Evolutionary conservation across 1,140 invertebrate genomes (phyloP).

Genomic region (Potamilus streckersoni): DNA sequence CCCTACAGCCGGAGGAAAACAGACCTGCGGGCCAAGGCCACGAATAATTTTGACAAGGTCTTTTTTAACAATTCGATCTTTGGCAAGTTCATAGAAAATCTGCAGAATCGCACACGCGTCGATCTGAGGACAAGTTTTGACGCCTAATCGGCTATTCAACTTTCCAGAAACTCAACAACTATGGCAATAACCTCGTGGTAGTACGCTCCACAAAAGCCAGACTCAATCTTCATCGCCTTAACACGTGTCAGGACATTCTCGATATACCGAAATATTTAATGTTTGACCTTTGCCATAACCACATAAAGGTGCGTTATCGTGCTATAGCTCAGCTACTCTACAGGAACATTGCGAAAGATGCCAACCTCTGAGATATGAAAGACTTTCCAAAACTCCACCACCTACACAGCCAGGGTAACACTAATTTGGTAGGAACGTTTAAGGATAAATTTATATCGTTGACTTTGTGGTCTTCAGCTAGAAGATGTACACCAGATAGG

Average conservation of each 20-base stretch:
- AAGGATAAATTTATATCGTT: slow-evolving; percentile 28
- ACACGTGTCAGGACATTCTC: slow-evolving; percentile 39
- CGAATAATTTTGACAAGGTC: background rate
- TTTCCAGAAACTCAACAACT: slow-evolving; percentile 57
- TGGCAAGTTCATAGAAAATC: no score
- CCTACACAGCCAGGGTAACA: slow-evolving; percentile 8
- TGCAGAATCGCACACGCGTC: no score
- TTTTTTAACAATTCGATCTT: no score
- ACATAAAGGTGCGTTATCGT: slow-evolving; percentile 50
- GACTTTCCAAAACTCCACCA: slow-evolving; percentile 18
- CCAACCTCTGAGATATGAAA: slow-evolving; percentile 33
- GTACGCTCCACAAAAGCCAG: slow-evolving; percentile 38
- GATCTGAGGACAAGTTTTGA: background rate
- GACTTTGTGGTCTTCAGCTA: slow-evolving; percentile 40
- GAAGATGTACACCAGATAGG: slow-evolving; percentile 21
- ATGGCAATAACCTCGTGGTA: slow-evolving; percentile 48
- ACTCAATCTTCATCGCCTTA: slow-evolving; percentile 42
- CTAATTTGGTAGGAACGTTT: slow-evolving; percentile 28
- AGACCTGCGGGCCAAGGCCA: background rate
- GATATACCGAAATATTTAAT: slow-evolving; percentile 48
- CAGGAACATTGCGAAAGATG: slow-evolving; percentile 18
- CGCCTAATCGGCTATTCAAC: slow-evolving; percentile 46
- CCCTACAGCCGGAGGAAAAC: background rate
- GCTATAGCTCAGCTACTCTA: slow-evolving; percentile 50
- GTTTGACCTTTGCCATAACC: slow-evolving; percentile 58